Conservation (phyloP, 2,888 invertebrate species). For the Luperina nickerlii region DNA sequence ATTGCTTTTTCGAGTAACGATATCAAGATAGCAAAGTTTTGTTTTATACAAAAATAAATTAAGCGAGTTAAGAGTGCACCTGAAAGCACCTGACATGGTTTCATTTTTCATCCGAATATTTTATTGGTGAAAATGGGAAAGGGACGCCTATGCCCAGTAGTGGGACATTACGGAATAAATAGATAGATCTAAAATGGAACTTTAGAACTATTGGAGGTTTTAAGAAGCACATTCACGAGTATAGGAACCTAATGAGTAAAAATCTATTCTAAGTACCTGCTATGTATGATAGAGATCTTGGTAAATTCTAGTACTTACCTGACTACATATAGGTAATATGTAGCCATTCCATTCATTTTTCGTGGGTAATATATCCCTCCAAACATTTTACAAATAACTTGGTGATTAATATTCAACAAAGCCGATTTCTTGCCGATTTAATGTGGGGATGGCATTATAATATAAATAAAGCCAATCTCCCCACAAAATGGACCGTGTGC, state of each 20-base stretch:
- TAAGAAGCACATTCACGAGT: not conserved
- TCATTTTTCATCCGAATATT: slow-evolving; percentile 3
- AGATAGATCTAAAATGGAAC: not conserved
- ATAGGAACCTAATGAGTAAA: not conserved
- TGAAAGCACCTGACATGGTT: slow-evolving; percentile 19
- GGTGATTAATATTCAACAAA: slow-evolving; percentile 77
- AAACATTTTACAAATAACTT: slow-evolving; percentile 65
- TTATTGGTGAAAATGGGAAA: not conserved
- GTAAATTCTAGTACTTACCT: too few relatives aligned
- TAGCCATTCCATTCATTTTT: not conserved
- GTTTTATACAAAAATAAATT: slow-evolving; percentile 45
- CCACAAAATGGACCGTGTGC: slow-evolving; percentile 85
- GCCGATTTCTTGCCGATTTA: slow-evolving; percentile 81
- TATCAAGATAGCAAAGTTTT: slow-evolving; percentile 55
- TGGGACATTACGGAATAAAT: not conserved
- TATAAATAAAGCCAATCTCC: slow-evolving; percentile 87
- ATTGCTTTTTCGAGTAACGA: slow-evolving; percentile 68
- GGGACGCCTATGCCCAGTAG: not conserved
- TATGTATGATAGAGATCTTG: not conserved
- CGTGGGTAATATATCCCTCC: slow-evolving; percentile 22
- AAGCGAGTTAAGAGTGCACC: slow-evolving; percentile 34
- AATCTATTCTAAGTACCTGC: not conserved
- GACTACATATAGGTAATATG: not conserved
- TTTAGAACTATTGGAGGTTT: not conserved
- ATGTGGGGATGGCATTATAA: slow-evolving; percentile 80